Base-by-base conservation (phyloP, 2,888 invertebrate species). In the Mechanitis messenoides region DNA sequence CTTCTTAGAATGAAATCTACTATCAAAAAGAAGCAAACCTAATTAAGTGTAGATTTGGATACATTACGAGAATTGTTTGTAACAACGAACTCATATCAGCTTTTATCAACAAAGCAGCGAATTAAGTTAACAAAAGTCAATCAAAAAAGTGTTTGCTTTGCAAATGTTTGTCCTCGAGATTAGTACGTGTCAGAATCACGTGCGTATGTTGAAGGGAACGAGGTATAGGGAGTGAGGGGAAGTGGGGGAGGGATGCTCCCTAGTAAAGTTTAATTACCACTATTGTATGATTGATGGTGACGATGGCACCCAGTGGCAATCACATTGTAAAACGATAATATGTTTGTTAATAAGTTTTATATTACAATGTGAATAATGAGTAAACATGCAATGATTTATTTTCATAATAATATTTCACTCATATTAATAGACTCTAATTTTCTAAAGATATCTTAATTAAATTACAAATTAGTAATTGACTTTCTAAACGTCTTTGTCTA, bases 81-180 rank as follows among this genome's bases (percentile, higher is more conserved):
- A 42, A 42, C 42, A 42, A 42, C 42, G 42, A 42, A 9, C 9
- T 42, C 9, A 9, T 7, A 7, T 6, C 31, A 7, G 7, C 9
- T 50, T 50, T 50, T 50, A 50, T 50, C 11, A 50, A 50, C 31
- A 50, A 50, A 50, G 11, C 50, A 28, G 50, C 11, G 50, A 50
- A 50, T 50, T 9, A 31, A 50, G 50, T 50, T 50, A 28, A 50
- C 50, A 50, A 50, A 50, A 50, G 50, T 50, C 50, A 50, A 50
- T 50, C 50, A 50, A 50, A 50, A 47, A 31, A 31, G 50, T 42
- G 42, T 50, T 50, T 50, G 50, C 50, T 28, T 50, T 28, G 50
- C 31, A 50, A 50, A 50, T 55, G 46, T 53, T 55, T 59, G 59
- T 54, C 54, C 45, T 7, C 31, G 9, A 46, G 59, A 59, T 59